Evolutionary conservation across 2,797 vertebrate genomes (phyloP).

Genomic region (Lindbergichthys nudifrons): DNA sequence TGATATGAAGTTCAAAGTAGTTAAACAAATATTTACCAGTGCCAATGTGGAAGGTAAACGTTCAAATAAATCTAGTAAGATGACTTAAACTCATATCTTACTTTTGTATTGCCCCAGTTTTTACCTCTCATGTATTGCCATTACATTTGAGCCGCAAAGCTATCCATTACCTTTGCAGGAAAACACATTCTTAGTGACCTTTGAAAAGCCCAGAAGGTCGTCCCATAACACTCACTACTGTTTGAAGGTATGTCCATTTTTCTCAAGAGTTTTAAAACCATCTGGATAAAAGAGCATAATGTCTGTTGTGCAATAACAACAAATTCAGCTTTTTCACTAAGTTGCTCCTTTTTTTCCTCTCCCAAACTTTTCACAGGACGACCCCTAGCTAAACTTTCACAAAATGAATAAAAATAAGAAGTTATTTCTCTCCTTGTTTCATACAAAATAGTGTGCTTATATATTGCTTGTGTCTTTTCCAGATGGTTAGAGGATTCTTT

Average conservation of each 20-base stretch:
- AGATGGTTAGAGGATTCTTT: not conserved
- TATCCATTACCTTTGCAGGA: not conserved
- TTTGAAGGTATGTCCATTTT: slow-evolving; percentile 17
- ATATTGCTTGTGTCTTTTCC: not conserved
- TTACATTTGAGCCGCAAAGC: not conserved
- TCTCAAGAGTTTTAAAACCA: not conserved
- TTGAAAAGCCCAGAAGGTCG: slow-evolving; percentile 6
- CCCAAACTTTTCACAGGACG: not conserved
- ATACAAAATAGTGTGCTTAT: not conserved
- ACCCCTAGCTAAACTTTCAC: too few relatives aligned
- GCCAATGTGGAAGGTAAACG: not conserved
- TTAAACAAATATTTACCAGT: not conserved
- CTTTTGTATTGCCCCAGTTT: not conserved
- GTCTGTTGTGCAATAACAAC: not conserved
- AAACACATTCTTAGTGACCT: not conserved
- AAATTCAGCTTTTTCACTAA: not conserved
- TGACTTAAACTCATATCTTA: not conserved
- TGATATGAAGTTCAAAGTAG: not conserved
- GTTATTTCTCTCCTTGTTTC: not conserved
- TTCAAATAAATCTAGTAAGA: not conserved
- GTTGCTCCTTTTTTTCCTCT: not conserved
- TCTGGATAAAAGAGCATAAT: not conserved
- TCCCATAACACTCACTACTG: not conserved
- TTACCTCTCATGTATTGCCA: not conserved
- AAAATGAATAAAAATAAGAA: too few relatives aligned